Conservation (phyloP, 1,140 invertebrate species). For the Pseudoatta argentina region DNA sequence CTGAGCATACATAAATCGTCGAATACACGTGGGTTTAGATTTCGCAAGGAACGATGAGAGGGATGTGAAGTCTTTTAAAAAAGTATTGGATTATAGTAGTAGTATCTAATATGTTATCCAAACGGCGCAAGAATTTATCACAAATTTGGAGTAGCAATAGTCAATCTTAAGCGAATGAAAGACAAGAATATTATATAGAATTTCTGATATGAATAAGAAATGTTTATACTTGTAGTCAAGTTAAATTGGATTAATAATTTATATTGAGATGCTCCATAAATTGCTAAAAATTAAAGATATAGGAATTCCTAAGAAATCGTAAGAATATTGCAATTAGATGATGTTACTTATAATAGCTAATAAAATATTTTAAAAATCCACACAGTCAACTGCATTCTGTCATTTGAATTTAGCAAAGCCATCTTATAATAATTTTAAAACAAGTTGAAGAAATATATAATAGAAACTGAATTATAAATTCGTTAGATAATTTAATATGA, state of each 20-base stretch:
- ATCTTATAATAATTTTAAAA: too few species aligned
- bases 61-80: conserved; percentile 44
- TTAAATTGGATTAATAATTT: background rate
- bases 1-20: conserved; percentile 80
- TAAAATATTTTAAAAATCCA: background rate
- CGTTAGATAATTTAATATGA: too few species aligned
- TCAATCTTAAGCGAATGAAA: background rate
- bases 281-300: background rate
- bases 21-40: conserved; percentile 68
- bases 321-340: background rate
- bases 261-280: background rate
- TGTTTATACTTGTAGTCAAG: background rate
- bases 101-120: conserved; percentile 17
- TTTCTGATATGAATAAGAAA: background rate
- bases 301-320: background rate
- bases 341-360: background rate
- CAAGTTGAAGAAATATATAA: too few species aligned
- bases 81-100: conserved; percentile 29
- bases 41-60: conserved; percentile 39
- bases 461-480: too few species aligned
- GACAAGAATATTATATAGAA: background rate
- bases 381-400: too few species aligned
- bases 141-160: background rate
- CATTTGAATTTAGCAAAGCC: too few species aligned
- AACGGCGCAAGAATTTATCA: background rate